phyloP scores from a whole-genome alignment of 2,888 invertebrate species.

The Notodonta ziczac region DNA sequence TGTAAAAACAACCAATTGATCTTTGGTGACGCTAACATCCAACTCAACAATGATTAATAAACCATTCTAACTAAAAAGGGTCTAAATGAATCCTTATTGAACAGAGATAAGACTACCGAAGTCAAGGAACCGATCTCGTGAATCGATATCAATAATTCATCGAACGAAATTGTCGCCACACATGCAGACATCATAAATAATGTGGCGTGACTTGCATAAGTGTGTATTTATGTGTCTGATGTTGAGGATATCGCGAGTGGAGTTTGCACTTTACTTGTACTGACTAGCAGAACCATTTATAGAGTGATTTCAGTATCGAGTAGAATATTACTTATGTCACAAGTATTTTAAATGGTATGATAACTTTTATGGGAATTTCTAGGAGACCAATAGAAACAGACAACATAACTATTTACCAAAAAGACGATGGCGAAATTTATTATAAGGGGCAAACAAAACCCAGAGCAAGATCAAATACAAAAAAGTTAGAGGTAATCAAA shows the following conservation, averaged over 20 bases:
- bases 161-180: constrained; percentile 46
- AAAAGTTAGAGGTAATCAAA: too few species aligned
- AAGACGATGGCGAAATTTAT: too few species aligned
- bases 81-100: neutral
- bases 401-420: too few species aligned
- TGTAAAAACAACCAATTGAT: neutral
- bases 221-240: constrained; percentile 4
- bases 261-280: neutral
- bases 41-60: neutral
- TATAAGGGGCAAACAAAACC: too few species aligned
- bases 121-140: constrained; percentile 17
- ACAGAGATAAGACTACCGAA: constrained; percentile 2
- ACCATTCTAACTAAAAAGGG: neutral
- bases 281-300: neutral
- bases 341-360: too few species aligned
- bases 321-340: too few species aligned
- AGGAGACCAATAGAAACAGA: too few species aligned
- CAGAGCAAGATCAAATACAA: too few species aligned
- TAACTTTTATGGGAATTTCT: too few species aligned
- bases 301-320: neutral
- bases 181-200: constrained; percentile 53
- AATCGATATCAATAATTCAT: constrained; percentile 48
- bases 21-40: neutral
- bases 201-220: constrained; percentile 36
- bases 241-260: constrained; percentile 9